A percentile compares a stretch with the other conserved stretches of the same genome.
phyloP scores from a whole-genome alignment of 2,113 vertebrate species.

The Hiodon tergisus region DNA sequence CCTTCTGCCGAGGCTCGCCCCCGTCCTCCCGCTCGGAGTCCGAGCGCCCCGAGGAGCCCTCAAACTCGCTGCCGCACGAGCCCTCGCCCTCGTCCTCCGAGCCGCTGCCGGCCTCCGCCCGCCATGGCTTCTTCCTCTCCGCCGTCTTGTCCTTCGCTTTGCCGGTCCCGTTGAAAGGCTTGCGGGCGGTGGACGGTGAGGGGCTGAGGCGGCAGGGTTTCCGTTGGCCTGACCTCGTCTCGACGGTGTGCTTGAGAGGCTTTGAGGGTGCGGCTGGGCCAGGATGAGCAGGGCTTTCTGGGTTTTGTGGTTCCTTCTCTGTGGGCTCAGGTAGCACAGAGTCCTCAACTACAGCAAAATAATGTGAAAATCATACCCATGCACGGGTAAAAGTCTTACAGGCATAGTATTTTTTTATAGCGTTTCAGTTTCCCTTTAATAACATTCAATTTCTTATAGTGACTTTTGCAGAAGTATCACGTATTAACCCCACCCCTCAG shows the following conservation, averaged over 20 bases:
- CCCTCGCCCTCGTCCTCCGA: slow-evolving; percentile 51
- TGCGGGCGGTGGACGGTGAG: slow-evolving; percentile 1
- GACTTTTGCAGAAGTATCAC: no score
- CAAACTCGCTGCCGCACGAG: slow-evolving; percentile 53
- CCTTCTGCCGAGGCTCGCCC: slow-evolving; percentile 64
- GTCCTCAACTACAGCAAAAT: slow-evolving; percentile 11
- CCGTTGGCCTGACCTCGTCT: not conserved
- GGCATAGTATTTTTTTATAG: no score
- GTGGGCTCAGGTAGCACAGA: not conserved
- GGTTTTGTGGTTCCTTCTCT: not conserved
- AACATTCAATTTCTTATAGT: no score
- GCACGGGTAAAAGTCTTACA: not conserved
- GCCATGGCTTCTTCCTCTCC: slow-evolving; percentile 44
- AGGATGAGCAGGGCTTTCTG: not conserved
- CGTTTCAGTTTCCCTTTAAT: no score
- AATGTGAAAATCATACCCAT: no score
- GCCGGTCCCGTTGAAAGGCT: not conserved
- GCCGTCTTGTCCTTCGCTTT: not conserved
- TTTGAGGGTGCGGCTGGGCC: not conserved
- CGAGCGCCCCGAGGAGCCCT: slow-evolving; percentile 49
- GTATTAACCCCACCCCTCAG: not conserved
- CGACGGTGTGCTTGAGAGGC: no score
- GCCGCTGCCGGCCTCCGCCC: slow-evolving; percentile 50
- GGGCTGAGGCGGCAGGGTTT: not conserved
- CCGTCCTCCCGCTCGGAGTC: slow-evolving; percentile 69